phyloP scores from a whole-genome alignment of 2,888 invertebrate genomes.

The Vanessa cardui region DNA sequence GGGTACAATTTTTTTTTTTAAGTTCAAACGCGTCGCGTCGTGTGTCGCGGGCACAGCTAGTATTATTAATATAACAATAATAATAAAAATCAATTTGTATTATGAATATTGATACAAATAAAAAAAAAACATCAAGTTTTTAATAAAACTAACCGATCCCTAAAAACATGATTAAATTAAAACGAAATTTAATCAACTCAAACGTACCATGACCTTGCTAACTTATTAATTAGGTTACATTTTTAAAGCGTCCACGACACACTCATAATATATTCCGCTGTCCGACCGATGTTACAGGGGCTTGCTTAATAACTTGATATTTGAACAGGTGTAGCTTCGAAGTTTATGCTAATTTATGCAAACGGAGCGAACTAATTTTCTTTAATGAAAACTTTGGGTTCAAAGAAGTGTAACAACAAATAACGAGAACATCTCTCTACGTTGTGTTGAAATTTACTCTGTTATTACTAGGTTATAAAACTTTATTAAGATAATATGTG shows the following conservation, averaged over 20 bases:
- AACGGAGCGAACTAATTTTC: constrained; percentile 41
- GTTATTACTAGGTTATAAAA: constrained; percentile 4
- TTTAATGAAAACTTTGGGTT: constrained; percentile 37
- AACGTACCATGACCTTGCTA: neutral
- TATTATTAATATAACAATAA: too few relatives aligned
- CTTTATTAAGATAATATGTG: neutral
- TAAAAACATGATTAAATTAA: constrained; percentile 6
- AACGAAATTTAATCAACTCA: neutral
- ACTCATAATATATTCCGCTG: constrained; percentile 19
- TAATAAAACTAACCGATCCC: neutral
- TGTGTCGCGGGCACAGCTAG: too few relatives aligned
- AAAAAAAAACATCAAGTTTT: too few relatives aligned
- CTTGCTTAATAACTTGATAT: constrained; percentile 37
- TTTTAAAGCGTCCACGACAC: constrained; percentile 8
- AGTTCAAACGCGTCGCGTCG: too few relatives aligned
- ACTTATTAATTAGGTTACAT: neutral
- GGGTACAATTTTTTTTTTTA: too few relatives aligned
- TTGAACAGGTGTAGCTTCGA: constrained; percentile 33
- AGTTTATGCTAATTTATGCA: constrained; percentile 43
- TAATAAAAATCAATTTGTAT: too few relatives aligned
- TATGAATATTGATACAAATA: too few relatives aligned
- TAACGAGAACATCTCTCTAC: neutral
- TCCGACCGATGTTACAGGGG: neutral
- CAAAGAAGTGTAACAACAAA: constrained; percentile 27
- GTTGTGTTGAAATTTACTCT: neutral